Base-by-base conservation (phyloP, 2,113 vertebrate genomes). In the Tenebrosternarchus preto region DNA sequence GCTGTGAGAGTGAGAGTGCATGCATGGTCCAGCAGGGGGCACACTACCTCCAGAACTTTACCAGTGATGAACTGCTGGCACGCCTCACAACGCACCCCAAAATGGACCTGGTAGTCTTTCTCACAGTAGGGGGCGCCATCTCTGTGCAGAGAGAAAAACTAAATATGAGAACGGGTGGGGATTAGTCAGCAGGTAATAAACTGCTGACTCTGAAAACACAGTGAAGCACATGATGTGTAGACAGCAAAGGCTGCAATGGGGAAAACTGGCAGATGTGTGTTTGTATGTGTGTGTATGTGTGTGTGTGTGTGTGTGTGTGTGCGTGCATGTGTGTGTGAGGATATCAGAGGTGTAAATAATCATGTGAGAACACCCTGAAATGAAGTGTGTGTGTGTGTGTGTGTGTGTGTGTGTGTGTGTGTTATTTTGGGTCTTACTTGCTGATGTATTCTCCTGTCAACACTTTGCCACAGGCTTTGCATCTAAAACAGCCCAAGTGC, bases 401-500 rank as follows among this genome's bases (percentile, higher is more conserved):
- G 19, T 31, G 12, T 59, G 2, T 68, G 43, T 73, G 27, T 57
- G 12, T 57, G 61, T 56, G 71, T 64, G 33, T 76, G 33, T 53
- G 57, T 27, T 56, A 39, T 24, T 22, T 57, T 77, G 29, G 36
- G 17, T 71, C 93, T 95, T 92, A 99, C 97, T 97, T 99, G 96
- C 96, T 99, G 92, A 99, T 98, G 87, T 99, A 99, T 84, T 99
- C 97, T 53, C 96, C 97, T 0, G 94, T 98, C 64, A 99, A 94
- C 31, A 97, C 95, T 81, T 94, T 97, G 9, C 91, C 91, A 5
- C 98, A 99, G 85, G 92, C 87, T 87, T 94, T 97, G 88, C 97
- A 99, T 86, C 97, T 99, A 81, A 99, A 99, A 90, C 98, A 99
- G 8, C 98, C 98, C 64, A 99, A 89, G 86, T 99, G 98, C 98